Evolutionary conservation across 2,888 invertebrate species (phyloP).

Genomic region (Cancer borealis): DNA sequence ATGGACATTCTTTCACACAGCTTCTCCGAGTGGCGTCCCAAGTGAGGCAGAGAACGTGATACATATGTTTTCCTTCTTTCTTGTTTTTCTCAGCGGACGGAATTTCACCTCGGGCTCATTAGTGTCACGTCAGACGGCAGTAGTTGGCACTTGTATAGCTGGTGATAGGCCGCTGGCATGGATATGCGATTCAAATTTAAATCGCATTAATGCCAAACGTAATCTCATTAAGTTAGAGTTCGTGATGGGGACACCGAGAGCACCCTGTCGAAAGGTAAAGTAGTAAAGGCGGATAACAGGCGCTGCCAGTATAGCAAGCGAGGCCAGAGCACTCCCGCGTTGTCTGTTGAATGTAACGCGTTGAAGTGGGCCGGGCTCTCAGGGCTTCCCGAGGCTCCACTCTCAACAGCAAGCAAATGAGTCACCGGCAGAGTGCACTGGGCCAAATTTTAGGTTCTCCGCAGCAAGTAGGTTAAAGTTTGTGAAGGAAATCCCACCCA

Average conservation of each 20-base stretch:
- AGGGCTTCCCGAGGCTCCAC: background rate
- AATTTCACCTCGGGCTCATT: background rate
- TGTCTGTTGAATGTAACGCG: background rate
- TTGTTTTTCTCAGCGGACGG: background rate
- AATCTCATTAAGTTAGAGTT: slow-evolving; percentile 15
- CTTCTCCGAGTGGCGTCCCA: background rate
- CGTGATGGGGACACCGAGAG: background rate
- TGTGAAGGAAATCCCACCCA: slow-evolving; percentile 28
- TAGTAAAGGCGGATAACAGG: background rate
- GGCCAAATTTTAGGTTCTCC: slow-evolving; percentile 39
- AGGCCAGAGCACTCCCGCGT: background rate
- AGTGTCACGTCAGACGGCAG: background rate
- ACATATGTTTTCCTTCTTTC: background rate
- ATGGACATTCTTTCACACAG: background rate
- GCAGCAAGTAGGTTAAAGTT: slow-evolving; percentile 47
- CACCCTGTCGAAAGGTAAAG: background rate
- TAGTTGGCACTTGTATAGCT: background rate
- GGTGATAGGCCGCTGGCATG: background rate
- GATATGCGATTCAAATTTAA: slow-evolving; percentile 34
- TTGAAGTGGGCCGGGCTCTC: background rate
- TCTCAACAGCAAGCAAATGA: background rate
- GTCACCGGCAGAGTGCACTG: background rate
- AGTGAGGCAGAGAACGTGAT: background rate
- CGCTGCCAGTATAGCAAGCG: background rate
- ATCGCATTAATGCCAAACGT: background rate